Conservation (phyloP, 2,113 vertebrate species). For the Zingel zingel region DNA sequence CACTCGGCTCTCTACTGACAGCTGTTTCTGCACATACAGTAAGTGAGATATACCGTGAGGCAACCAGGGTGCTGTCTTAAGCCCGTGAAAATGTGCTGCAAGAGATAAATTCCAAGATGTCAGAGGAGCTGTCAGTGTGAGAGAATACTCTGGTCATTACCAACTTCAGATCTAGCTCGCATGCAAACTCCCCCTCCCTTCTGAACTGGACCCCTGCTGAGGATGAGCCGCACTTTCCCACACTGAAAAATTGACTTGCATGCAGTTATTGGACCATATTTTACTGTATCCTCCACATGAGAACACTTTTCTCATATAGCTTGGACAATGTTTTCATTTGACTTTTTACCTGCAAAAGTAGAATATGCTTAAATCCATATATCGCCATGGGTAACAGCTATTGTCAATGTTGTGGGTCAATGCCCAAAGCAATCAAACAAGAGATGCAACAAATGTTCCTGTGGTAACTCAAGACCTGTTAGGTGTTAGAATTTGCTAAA, state of each 20-base stretch:
- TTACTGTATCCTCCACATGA: neutral
- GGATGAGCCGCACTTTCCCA: constrained; percentile 78
- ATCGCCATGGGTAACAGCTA: neutral
- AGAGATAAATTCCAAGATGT: constrained; percentile 81
- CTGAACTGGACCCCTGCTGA: constrained; percentile 68
- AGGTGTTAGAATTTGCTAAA: neutral
- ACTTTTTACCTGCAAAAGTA: constrained; percentile 5
- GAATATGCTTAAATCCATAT: too few relatives aligned
- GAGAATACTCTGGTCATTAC: constrained; percentile 76
- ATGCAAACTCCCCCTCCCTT: constrained; percentile 53
- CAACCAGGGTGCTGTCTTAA: constrained; percentile 53
- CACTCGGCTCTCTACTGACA: constrained; percentile 45
- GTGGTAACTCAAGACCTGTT: neutral
- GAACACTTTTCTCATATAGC: rapidly evolving
- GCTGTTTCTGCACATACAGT: constrained; percentile 71
- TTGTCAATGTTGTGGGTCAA: neutral
- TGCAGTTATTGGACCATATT: neutral
- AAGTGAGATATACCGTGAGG: constrained; percentile 58
- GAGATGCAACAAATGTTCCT: constrained; percentile 7
- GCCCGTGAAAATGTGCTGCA: constrained; percentile 74
- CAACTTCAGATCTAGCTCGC: constrained; percentile 72
- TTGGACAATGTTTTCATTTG: neutral
- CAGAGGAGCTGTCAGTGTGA: constrained; percentile 80
- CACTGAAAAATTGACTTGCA: constrained; percentile 52
- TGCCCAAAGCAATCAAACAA: neutral